Base-by-base conservation (phyloP, 1,140 invertebrate species). In the Ips nitidus region DNA sequence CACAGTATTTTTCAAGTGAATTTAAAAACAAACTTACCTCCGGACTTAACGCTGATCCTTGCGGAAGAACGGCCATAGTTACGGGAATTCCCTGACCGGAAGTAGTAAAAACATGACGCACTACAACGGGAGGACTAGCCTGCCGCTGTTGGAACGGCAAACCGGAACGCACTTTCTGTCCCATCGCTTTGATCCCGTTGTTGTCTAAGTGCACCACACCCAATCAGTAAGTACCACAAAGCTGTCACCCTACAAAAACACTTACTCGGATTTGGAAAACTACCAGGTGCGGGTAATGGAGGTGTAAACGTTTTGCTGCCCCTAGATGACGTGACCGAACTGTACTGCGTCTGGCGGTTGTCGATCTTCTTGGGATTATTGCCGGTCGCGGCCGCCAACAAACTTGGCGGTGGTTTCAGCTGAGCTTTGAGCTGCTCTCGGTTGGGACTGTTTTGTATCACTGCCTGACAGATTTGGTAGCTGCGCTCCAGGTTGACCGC, bases 391-490 rank as follows among this genome's bases (percentile, higher is more conserved):
- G 75, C 82, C 1, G 83, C 83, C n/a, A 92, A 82, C 47, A 92
- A 83, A 60, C 90, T 88, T 1, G 92, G 92, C 4, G 92, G 92
- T 66, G 90, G 90, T 65, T 92, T 91, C 69, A 95, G 81, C 75
- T 95, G 93, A 22, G 90, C 90, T 69, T 91, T 88, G n/a, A 95
- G 78, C 77, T 94, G 92, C 79, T 94, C 91, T 37, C 93, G 83
- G 81, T 95, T 95, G 0, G 92, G 92, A 76, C 91, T 94, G 77
- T 94, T 95, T 82, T 95, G 93, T 71, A 97, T 94, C 1, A 96
- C 94, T 47, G 93, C 94, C 81, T 97, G 94, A 81, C 95, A 97
- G 75, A 98, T 98, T 81, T 97, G 94, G 79, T 97, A 95, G 75
- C 95, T 97, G 41, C 95, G 85, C 79, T 97, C 94, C 7, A 97